These are phyloP conservation scores for Myrmophylax atrothorax DNA, from an alignment of 2,113 vertebrate genomes.

Conservation along the genomic window DNA sequence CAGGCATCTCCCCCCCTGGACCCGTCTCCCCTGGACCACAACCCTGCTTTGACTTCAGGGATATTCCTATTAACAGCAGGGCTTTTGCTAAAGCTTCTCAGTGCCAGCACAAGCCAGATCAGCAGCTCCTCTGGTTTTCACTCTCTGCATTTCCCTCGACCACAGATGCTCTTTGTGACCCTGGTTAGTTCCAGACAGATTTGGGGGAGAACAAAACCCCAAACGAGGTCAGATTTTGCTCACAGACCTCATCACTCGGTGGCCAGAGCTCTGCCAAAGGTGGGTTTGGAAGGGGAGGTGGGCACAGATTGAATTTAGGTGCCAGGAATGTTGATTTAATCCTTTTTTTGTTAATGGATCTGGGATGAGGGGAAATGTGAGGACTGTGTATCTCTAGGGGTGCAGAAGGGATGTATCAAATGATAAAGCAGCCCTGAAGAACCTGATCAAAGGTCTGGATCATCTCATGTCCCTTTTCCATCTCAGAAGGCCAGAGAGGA, in stretches of 20 bases:
- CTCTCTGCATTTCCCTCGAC: fast-evolving
- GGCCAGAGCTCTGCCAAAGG: neutral
- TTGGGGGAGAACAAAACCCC: fast-evolving
- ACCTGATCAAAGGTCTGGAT: neutral
- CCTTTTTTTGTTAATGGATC: neutral
- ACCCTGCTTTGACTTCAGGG: neutral
- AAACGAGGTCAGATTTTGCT: neutral
- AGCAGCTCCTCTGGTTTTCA: neutral
- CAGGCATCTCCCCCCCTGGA: fast-evolving
- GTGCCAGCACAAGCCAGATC: neutral
- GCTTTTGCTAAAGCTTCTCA: neutral
- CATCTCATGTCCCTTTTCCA: neutral
- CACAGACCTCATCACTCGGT: too few relatives aligned
- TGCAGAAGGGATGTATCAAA: neutral
- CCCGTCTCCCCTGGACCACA: fast-evolving
- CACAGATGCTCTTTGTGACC: neutral
- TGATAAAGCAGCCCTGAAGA: neutral
- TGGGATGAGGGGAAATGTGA: neutral
- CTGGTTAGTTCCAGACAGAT: too few relatives aligned
- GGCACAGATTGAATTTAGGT: neutral
- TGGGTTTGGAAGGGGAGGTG: neutral
- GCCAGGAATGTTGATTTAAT: fast-evolving
- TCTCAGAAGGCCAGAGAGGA: fast-evolving
- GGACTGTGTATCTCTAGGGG: fast-evolving
- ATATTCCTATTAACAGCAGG: neutral